Conservation (phyloP, 64 coral and sea anemone species). For the Actinia equina region DNA sequence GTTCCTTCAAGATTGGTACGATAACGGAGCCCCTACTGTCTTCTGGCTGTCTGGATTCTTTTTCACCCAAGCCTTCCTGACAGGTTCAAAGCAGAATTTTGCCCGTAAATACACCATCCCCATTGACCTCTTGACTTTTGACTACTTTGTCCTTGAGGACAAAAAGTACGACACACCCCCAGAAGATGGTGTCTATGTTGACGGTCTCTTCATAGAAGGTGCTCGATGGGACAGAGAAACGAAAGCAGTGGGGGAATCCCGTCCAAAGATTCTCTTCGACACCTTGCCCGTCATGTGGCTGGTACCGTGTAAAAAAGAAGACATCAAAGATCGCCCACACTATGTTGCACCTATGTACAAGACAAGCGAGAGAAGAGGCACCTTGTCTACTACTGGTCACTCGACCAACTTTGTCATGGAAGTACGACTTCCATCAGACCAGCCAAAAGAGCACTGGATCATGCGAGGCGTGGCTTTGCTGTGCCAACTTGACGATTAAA, state of each 20-base stretch:
- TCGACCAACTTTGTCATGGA: conserved; percentile 99
- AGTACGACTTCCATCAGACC: conserved; percentile 97
- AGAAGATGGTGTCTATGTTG: conserved; percentile 94
- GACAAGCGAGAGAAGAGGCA: conserved; percentile 96
- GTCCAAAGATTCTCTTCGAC: conserved; percentile 82
- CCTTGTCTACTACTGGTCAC: conserved; percentile 94
- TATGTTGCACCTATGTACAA: conserved; percentile 95
- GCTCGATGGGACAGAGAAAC: conserved; percentile 86
- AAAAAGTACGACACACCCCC: conserved; percentile 82
- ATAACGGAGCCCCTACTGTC: conserved; percentile 76
- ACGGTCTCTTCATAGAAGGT: conserved; percentile 92
- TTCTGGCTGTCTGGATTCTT: conserved; percentile 99
- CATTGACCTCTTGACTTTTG: conserved; percentile 88
- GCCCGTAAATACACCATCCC: conserved; percentile 98
- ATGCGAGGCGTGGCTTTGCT: conserved; percentile 97
- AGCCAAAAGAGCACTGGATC: conserved; percentile 95
- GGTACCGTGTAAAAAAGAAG: conserved; percentile 93
- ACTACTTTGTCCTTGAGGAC: conserved; percentile 88
- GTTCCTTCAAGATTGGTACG: conserved; percentile 97
- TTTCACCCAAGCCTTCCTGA: conserved; percentile 97
- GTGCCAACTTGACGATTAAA: conserved; percentile 91
- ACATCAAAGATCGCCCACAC: conserved; percentile 70
- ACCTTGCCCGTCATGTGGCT: conserved; percentile 93
- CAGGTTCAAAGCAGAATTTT: conserved; percentile 97
- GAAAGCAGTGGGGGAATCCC: conserved; percentile 78